Percentiles rank a stretch among this genome's conserved stretches.
These are phyloP conservation scores for Heliothis peltigera DNA, from an alignment of 2,888 invertebrate species.

Conservation along the genomic window DNA sequence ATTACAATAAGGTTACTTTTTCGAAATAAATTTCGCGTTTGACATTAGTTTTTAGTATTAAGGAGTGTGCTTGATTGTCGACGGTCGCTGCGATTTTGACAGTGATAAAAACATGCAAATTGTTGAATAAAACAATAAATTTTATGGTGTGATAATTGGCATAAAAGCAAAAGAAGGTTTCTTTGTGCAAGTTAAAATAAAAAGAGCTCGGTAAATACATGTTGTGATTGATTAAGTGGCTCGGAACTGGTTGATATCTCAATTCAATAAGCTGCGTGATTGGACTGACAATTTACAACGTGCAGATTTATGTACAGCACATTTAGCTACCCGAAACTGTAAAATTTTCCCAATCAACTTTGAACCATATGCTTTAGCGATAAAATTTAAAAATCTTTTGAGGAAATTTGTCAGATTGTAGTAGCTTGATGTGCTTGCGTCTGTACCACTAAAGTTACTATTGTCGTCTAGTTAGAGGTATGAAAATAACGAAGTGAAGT, in stretches of 20 bases:
- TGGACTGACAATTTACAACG: slow-evolving; percentile 4
- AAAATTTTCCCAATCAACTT: too few relatives aligned
- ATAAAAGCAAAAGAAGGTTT: background rate
- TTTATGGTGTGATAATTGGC: slow-evolving; percentile 11
- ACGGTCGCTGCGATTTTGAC: slow-evolving; percentile 12
- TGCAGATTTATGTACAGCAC: background rate
- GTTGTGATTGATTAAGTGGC: slow-evolving; percentile 12
- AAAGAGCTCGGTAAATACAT: background rate
- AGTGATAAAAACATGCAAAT: background rate
- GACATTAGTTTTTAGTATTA: slow-evolving; percentile 66
- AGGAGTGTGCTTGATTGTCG: slow-evolving; percentile 34
- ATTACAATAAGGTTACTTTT: slow-evolving; percentile 71
- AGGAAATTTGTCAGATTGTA: too few relatives aligned
- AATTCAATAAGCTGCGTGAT: slow-evolving; percentile 15
- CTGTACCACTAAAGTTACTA: background rate
- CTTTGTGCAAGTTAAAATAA: slow-evolving; percentile 15
- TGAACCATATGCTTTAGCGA: too few relatives aligned
- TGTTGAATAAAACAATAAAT: slow-evolving; percentile 15
- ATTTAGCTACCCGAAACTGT: too few relatives aligned
- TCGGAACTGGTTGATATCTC: slow-evolving; percentile 32
- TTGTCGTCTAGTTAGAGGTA: background rate
- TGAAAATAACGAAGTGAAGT: too few relatives aligned
- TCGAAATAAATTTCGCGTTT: slow-evolving; percentile 74
- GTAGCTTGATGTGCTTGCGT: too few relatives aligned
- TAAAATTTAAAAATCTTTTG: too few relatives aligned